A percentile compares a stretch with the other conserved stretches of the same genome.
Conservation (phyloP, 2,113 vertebrate genomes). For the Lycocorax pyrrhopterus region DNA sequence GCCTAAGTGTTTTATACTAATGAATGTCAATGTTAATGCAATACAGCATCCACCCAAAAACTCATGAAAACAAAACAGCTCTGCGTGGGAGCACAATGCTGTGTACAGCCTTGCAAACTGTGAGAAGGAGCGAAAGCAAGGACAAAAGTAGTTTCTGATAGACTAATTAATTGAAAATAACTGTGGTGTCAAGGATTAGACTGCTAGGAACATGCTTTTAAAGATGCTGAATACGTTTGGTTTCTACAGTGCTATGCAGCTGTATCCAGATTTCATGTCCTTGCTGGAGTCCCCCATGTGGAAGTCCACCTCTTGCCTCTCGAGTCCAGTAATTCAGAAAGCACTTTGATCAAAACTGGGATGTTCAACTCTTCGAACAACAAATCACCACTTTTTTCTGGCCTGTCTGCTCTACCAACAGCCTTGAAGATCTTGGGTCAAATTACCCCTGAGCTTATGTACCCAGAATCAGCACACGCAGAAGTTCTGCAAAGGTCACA, state of each 20-base stretch:
- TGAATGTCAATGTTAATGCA: background rate
- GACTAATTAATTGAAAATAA: background rate
- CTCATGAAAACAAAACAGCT: background rate
- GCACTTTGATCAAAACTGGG: background rate
- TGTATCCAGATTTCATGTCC: background rate
- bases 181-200: background rate
- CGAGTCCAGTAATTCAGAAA: background rate
- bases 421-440: background rate
- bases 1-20: background rate
- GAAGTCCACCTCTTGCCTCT: background rate
- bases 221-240: background rate
- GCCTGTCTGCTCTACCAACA: background rate
- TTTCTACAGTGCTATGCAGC: background rate
- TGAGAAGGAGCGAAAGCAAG: background rate
- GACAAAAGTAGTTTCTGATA: background rate
- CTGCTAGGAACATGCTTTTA: background rate
- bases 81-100: rapidly evolving
- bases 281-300: background rate
- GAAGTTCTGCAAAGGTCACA: background rate
- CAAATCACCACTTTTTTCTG: background rate
- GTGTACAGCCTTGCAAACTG: background rate
- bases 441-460: background rate
- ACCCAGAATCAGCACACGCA: background rate
- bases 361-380: background rate
- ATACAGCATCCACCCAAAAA: background rate